Conservation (phyloP, 1,140 invertebrate species). For the Tyrophagus putrescentiae region DNA sequence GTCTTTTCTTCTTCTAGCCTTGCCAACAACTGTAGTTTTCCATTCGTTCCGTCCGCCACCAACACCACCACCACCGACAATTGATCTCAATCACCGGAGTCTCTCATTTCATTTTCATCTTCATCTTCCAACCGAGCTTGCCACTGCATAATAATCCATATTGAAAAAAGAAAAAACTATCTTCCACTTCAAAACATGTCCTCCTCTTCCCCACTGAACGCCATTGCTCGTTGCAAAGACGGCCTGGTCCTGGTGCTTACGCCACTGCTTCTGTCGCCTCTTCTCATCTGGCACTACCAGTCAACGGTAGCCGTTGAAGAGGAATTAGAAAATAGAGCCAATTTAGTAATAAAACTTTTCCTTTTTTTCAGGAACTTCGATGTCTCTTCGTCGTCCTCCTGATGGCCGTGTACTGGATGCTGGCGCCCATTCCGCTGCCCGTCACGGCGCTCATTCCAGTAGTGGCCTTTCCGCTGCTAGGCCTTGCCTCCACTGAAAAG, state of each 20-base stretch:
- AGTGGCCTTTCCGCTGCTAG: conserved; percentile 34
- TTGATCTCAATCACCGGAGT: too few species aligned
- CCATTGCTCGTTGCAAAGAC: background rate
- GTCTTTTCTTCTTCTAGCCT: too few species aligned
- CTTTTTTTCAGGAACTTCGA: conserved; percentile 31
- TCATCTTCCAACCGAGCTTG: too few species aligned
- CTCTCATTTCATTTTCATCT: too few species aligned
- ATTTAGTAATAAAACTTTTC: background rate
- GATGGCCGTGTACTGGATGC: conserved; percentile 52
- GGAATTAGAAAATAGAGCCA: background rate
- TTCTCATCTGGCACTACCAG: conserved; percentile 1
- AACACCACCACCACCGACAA: too few species aligned
- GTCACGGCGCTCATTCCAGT: conserved; percentile 61
- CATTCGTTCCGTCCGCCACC: too few species aligned
- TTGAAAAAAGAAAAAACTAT: background rate
- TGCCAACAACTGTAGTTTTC: too few species aligned
- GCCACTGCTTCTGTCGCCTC: conserved; percentile 14
- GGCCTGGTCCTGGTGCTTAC: conserved; percentile 11
- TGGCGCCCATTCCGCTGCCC: conserved; percentile 62
- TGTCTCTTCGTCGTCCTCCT: conserved; percentile 41
- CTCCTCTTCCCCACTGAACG: too few species aligned
- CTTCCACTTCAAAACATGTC: too few species aligned
- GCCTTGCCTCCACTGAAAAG: conserved; percentile 35
- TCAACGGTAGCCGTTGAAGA: background rate
- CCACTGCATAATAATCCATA: too few species aligned